Base-by-base conservation (phyloP, 2,113 vertebrate genomes). In the Odocoileus virginianus region DNA sequence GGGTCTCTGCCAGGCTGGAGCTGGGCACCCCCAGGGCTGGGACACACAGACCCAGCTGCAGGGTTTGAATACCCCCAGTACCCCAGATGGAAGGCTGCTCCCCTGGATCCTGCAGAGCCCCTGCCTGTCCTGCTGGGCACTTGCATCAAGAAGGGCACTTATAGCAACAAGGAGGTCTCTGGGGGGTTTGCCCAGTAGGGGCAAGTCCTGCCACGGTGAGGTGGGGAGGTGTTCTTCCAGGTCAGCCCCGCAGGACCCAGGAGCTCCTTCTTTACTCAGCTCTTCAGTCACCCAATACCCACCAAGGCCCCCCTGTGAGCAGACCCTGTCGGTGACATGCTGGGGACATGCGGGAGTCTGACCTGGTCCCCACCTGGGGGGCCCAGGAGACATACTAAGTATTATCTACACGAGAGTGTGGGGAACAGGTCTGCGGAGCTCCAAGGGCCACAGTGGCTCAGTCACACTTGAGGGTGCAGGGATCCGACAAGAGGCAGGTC, bases 151-250 rank as follows among this genome's bases (percentile, higher is more conserved):
- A 71, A 97, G 97, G 97, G 93, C 96, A 97, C 98, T 97, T 98
- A 97, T 96, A 98, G 98, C 98, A 98, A 97, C 97, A 98, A 98
- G 97, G 97, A 98, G 98, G 97, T 98, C 98, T 97, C 98, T 98
- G 97, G 98, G 98, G 98, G 98, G 3, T 6, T 12, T 9, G 58
- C 23, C 21, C 16, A 40, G 43, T 67, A 58, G 58, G 25, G 30
- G 43, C 50, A 25, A 67, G 36, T 9, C 4, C 28, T 21, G 89
- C 45, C 8, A 9, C 6, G 16, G 30, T 76, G 71, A 45, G 30
- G 27, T 47, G 78, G 6, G 76, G 25, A 43, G 11, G 27, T 10
- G 52, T 14, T 45, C 45, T 30, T 55, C 30, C 21, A 45, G 52
- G 30, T 50, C 76, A 55, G 6, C 58, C n/a, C 45, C 3, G 1